A percentile compares a stretch with the other conserved stretches of the same genome.
These are phyloP conservation scores for Coleophora deauratella DNA, from an alignment of 2,888 invertebrate genomes.

Conservation along the genomic window DNA sequence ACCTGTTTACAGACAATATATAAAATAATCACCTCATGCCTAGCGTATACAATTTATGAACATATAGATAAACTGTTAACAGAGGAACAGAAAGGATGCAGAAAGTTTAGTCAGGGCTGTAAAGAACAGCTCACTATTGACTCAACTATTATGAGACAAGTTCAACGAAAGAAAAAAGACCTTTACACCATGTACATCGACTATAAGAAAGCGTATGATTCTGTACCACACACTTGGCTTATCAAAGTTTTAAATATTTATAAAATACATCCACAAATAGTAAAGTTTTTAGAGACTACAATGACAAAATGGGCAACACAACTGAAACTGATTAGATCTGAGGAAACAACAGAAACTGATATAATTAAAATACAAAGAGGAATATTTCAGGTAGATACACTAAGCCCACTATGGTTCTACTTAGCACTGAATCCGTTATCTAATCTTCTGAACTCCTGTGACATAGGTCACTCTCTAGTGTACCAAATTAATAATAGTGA, in stretches of 20 bases:
- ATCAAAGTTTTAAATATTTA: conserved; percentile 14
- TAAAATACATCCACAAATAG: conserved; percentile 16
- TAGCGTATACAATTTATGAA: conserved; percentile 14
- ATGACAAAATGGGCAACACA: conserved; percentile 14
- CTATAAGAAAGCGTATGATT: conserved; percentile 20
- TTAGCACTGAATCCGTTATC: conserved; percentile 2
- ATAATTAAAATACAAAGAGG: conserved; percentile 13
- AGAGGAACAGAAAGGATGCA: conserved; percentile 6
- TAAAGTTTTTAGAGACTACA: conserved; percentile 2
- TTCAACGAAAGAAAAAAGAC: conserved; percentile 5
- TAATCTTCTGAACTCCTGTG: neutral
- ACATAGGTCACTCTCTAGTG: neutral
- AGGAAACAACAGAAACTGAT: neutral
- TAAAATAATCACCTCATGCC: conserved; percentile 17
- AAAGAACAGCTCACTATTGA: conserved; percentile 7
- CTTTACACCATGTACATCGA: conserved; percentile 17
- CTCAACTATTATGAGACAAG: conserved; percentile 9
- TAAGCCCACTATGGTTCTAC: conserved; percentile 14
- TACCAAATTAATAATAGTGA: neutral
- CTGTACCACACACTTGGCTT: conserved; percentile 20
- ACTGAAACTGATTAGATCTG: conserved; percentile 4
- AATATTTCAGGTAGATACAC: conserved; percentile 17
- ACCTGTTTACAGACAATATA: conserved; percentile 24
- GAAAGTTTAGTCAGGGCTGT: conserved; percentile 1
- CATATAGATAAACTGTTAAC: no score